phyloP scores from a whole-genome alignment of 2,888 invertebrate species.

The Microplitis deprimator region DNA sequence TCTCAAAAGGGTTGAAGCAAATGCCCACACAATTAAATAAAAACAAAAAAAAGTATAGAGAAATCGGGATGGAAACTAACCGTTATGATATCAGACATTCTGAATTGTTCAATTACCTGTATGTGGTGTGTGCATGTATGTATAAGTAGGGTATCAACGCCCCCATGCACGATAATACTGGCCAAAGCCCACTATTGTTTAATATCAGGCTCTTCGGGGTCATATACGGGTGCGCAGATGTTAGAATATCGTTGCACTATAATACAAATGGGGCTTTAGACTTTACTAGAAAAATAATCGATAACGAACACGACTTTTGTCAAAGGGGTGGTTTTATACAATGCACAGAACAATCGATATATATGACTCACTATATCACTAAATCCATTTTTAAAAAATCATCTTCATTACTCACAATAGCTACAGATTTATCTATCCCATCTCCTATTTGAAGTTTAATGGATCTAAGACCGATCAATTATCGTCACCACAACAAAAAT shows the following conservation, averaged over 20 bases:
- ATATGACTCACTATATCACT: neutral
- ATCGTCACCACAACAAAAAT: no score
- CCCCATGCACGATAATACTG: constrained; percentile 24
- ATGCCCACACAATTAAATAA: neutral
- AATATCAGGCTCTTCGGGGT: constrained; percentile 17
- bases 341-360: neutral
- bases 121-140: neutral
- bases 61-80: neutral
- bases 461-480: no score
- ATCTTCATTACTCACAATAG: no score
- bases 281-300: neutral
- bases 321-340: constrained; percentile 29
- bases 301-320: neutral
- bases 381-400: no score
- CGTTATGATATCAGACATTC: constrained; percentile 28
- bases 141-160: constrained; percentile 25
- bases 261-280: neutral
- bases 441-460: no score
- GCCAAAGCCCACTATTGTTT: constrained; percentile 27
- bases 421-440: no score
- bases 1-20: neutral
- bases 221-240: constrained; percentile 61
- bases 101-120: no score
- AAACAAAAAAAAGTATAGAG: neutral
- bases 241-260: constrained; percentile 23